These are phyloP conservation scores for Brachymystax lenok DNA, from an alignment of 2,797 vertebrate genomes.

Conservation along the genomic window DNA sequence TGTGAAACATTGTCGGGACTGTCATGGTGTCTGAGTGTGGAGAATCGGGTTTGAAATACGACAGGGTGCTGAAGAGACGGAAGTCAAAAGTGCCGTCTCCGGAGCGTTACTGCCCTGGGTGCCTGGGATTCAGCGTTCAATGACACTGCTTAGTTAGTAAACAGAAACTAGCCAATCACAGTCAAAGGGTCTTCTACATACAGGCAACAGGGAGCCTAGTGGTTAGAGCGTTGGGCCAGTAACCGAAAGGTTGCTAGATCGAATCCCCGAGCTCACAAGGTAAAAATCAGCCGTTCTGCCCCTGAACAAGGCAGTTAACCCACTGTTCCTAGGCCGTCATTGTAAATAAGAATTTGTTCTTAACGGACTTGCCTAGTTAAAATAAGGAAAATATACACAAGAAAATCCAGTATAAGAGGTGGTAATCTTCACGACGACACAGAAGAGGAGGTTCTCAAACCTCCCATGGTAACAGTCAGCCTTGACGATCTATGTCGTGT, in stretches of 20 bases:
- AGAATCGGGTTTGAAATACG: slow-evolving; percentile 38
- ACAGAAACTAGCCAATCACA: background rate
- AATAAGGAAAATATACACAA: too few relatives aligned
- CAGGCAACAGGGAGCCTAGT: background rate
- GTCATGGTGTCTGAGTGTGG: slow-evolving; percentile 27
- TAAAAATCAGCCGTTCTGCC: too few relatives aligned
- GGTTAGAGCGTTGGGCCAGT: too few relatives aligned
- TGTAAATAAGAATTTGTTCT: too few relatives aligned
- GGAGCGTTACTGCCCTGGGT: background rate
- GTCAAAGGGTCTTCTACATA: background rate
- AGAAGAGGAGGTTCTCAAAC: background rate
- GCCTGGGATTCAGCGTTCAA: background rate
- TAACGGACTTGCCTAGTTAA: too few relatives aligned
- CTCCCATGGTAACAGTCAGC: background rate
- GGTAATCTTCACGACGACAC: too few relatives aligned
- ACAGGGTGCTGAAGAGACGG: slow-evolving; percentile 12
- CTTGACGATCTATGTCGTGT: background rate
- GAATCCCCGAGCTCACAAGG: too few relatives aligned
- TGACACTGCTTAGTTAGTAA: background rate
- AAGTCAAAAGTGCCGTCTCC: slow-evolving; percentile 11
- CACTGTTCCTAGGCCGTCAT: too few relatives aligned
- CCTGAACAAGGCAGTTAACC: too few relatives aligned
- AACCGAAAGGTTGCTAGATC: too few relatives aligned
- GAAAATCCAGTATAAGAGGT: background rate
- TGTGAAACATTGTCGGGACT: background rate